These are phyloP conservation scores for Acrossocheilus fasciatus DNA, from an alignment of 2,797 vertebrate genomes.

Conservation along the genomic window DNA sequence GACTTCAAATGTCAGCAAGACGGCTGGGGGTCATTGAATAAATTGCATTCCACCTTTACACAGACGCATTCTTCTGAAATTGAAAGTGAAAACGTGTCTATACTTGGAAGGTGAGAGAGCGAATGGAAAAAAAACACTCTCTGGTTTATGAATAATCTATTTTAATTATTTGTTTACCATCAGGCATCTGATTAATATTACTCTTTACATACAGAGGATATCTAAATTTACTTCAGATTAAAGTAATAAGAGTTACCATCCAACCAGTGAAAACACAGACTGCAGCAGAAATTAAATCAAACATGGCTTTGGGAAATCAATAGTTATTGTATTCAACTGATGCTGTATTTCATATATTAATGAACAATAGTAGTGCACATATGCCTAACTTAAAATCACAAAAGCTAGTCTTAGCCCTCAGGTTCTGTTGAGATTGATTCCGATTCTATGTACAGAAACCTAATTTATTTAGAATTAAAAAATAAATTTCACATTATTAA, in stretches of 20 bases:
- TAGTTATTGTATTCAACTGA: not conserved
- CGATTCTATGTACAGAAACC: not conserved
- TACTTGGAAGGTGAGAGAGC: not conserved
- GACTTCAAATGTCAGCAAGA: constrained; percentile 48
- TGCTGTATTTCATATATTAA: not conserved
- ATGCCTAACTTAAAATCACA: not conserved
- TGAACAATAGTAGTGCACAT: not conserved
- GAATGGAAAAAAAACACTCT: not conserved
- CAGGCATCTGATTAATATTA: not conserved
- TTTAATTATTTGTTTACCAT: constrained; percentile 30
- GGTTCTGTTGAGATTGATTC: not conserved
- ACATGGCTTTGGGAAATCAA: constrained; percentile 16
- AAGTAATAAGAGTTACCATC: not conserved
- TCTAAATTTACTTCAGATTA: not conserved
- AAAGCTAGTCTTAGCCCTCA: not conserved
- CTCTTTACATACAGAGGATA: not conserved
- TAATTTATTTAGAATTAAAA: not conserved
- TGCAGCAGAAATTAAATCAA: not conserved
- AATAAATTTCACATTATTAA: not conserved
- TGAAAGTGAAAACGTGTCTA: not conserved
- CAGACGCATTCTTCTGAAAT: constrained; percentile 1
- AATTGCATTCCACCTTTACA: constrained; percentile 25
- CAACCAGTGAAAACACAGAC: not conserved
- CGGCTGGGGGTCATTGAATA: constrained; percentile 37
- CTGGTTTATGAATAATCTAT: constrained; percentile 2